Evolutionary conservation across 1,140 invertebrate species (phyloP), one percentile per base, ranked within the genome.

Genomic region (Prorops nasuta): DNA sequence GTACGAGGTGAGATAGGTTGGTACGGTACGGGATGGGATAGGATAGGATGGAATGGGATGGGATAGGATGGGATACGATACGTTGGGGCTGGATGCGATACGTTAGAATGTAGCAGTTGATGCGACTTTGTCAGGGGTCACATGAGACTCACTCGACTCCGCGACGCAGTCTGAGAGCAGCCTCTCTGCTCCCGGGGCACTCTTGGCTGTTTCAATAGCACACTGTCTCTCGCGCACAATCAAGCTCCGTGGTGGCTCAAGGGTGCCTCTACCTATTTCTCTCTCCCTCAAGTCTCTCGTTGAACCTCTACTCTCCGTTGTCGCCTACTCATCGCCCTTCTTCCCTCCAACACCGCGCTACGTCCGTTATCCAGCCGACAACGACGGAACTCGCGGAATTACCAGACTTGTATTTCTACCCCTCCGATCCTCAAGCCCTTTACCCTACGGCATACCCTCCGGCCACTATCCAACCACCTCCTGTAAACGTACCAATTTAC

Each of bases 161-260:
- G n/a, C n/a, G 37, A 45, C 34, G 21, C 44, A 46, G 61, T 63
- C 61, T 63, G 56, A 60, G 58, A 58, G 52, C 47, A 35, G 32
- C 49, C 51, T 60, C 44, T 42, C 28, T 49, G 40, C 48, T n/a
- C n/a, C n/a, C n/a, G n/a, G n/a, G n/a, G n/a, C n/a, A n/a, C n/a
- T n/a, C n/a, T n/a, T n/a, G n/a, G n/a, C 36, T 41, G 44, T 40
- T 52, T 62, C 49, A 60, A 57, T 51, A 57, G 55, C 39, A 46
- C 49, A 47, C 37, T 46, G 44, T 53, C 49, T 42, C 31, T 45
- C 54, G 44, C 44, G 45, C 42, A 56, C 54, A 64, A 58, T 63
- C 54, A 58, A 61, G 63, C 66, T 67, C 64, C 56, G 60, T 56
- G 55, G 58, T 60, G 56, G 55, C 63, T 69, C 62, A 54, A 44